Base-by-base conservation (phyloP, 2,113 vertebrate genomes). In the Nibea coibor region DNA sequence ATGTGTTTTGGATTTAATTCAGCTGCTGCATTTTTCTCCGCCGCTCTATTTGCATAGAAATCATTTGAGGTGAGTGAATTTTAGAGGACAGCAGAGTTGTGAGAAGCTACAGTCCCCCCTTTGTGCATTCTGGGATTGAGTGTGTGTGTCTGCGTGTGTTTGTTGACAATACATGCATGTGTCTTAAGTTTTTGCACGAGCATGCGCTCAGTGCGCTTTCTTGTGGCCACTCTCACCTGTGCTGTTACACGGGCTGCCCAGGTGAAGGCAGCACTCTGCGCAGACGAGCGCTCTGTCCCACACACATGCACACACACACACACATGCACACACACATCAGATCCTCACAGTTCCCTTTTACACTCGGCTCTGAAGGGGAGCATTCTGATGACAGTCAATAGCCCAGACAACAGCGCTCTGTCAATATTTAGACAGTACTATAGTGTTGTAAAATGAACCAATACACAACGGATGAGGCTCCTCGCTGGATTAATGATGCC, bases 41-140 rank as follows among this genome's bases (percentile, higher is more conserved):
- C 59, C 50, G 51, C 83, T 87, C 17, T 92, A 95, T 96, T 96
- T 97, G 94, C 93, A 95, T 96, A 95, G 95, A 96, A 96, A 96
- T 97, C 92, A 96, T 96, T 92, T 96, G 91, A 94, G 87, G 93
- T 92, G 93, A 96, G 91, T 91, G 95, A 92, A 94, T 92, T 94
- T 95, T 91, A 90, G 85, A 94, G 85, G 92, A 91, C 94, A 87
- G 89, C 90, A 68, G 80, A 39, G 83, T 72, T 82, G 63, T 58
- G 16, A 62, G 78, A 59, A 42, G 42, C 75, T 45, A n/a, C 67
- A 28, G 28, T 53, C 3, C 69, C 69, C 50, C 28, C 0, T 70
- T 85, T 87, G 63, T 88, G 62, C 48, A 8, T 66, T 12, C 16
- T 14, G 12, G 4, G 35, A 59, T 62, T 28, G 45, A 20, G 31